These are phyloP conservation scores for Drosophila tropicalis DNA, from an alignment of 1,140 invertebrate species.

Conservation along the genomic window DNA sequence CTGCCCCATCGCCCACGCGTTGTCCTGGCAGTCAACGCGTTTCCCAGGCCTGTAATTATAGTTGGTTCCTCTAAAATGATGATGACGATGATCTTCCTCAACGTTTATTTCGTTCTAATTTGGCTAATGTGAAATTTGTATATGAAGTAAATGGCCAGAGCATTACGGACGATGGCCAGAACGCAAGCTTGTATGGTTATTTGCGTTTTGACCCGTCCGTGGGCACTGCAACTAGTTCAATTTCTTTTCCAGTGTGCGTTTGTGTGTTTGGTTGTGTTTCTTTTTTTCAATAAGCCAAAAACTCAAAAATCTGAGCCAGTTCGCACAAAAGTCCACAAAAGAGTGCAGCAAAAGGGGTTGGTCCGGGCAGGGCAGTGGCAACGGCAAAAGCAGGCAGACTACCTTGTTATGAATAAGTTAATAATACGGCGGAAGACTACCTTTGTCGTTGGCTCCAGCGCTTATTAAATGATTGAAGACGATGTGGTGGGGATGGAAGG, in stretches of 20 bases:
- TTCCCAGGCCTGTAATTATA: neutral
- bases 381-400: neutral
- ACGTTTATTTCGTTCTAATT: too few species aligned
- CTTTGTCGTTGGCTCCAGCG: slow-evolving; percentile 72
- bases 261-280: neutral
- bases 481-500: neutral
- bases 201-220: slow-evolving; percentile 6
- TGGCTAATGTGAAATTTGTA: neutral
- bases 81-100: too few species aligned
- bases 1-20: neutral
- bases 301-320: too few species aligned
- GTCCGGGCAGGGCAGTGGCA: neutral
- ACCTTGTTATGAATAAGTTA: slow-evolving; percentile 82
- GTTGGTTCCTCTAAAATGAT: neutral
- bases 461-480: slow-evolving; percentile 78
- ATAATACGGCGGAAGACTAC: slow-evolving; percentile 82
- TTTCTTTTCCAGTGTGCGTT: neutral
- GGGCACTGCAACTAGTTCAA: slow-evolving; percentile 1
- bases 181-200: neutral
- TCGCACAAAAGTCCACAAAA: neutral
- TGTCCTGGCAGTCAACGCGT: neutral
- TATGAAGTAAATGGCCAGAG: too few species aligned
- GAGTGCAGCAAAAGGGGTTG: neutral
- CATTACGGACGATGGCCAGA: neutral
- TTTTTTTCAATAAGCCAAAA: neutral